Evolutionary conservation across 2,113 vertebrate species (phyloP), one percentile per base, ranked within the genome.

Genomic region (Atractosteus spatula): DNA sequence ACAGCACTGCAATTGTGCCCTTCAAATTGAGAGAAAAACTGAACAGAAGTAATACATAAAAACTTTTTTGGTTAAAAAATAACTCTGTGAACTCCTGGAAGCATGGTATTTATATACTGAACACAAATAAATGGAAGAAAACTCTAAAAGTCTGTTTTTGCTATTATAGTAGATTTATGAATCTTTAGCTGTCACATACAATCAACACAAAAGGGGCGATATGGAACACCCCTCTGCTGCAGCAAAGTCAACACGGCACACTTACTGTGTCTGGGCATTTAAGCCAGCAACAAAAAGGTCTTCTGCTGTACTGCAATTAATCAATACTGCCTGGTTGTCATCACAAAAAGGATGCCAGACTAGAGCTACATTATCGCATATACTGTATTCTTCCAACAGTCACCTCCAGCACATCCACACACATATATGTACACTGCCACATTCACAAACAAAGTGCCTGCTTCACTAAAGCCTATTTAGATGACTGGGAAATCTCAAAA

Each of bases 251-350:
- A 14, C 71, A 47, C 41, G 42, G 12, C 44, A 7, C 8, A 2
- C 45, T 1, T 51, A 51, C 10, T 51, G 47, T 51, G 47, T 51
- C 64, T n/a, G 43, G 64, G 1, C 43, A 66, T 66, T 63, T 29
- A 3, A 8, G 62, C 62, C n/a, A 29, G 16, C 45, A 44, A 66
- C n/a, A 44, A 66, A 44, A 47, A n/a, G 43, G 13, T 3, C 43
- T 66, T 41, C 83, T 77, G 83, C 81, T 79, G 71, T 79, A 85
- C 85, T 87, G 89, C 75, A 74, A 89, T 88, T 87, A 89, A 91
- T 89, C 88, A 84, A 89, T 91, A 89, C 77, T 67, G 77, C 82
- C 87, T 88, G 89, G 85, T 88, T 87, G 84, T 84, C 86, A 86
- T 84, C 82, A 80, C 77, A 87, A 90, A 88, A 87, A 88, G 45